Percentiles rank a stretch among this genome's conserved stretches.
Evolutionary conservation across 2,797 vertebrate genomes (phyloP).

Genomic region (Dipus sagitta): DNA sequence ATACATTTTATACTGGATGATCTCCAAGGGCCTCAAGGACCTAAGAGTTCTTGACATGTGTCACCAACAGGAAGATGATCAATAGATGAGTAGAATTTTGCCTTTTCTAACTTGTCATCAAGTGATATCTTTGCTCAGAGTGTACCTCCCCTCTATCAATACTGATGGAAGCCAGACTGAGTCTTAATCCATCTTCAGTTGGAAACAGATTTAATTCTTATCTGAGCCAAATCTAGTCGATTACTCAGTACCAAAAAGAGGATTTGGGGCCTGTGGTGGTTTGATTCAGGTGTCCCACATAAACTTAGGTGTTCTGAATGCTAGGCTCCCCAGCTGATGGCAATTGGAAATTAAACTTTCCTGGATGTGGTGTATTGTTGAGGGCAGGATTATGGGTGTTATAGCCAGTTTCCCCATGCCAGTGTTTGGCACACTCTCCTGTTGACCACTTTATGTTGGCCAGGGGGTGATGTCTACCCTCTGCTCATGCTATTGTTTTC

Average conservation of each 20-base stretch:
- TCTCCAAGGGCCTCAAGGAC: constrained; percentile 17
- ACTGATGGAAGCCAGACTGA: constrained; percentile 16
- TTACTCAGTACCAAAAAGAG: constrained; percentile 34
- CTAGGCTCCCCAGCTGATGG: no score
- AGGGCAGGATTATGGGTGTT: no score
- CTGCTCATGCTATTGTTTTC: no score
- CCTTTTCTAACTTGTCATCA: constrained; percentile 51
- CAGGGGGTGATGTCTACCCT: no score
- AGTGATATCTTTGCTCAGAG: constrained; percentile 42
- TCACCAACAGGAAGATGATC: constrained; percentile 10
- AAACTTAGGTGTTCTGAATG: no score
- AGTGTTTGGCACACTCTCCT: no score
- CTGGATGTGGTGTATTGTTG: no score
- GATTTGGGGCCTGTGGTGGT: not conserved
- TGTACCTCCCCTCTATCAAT: constrained; percentile 12
- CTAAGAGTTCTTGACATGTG: constrained; percentile 23
- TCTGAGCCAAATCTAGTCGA: constrained; percentile 53
- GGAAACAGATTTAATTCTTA: constrained; percentile 38
- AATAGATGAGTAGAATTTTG: constrained; percentile 17
- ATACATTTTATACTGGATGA: constrained; percentile 24
- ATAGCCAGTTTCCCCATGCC: no score
- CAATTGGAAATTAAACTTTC: no score
- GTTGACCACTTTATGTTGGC: no score
- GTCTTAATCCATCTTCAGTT: constrained; percentile 41
- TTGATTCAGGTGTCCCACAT: no score